These are phyloP conservation scores for Monodelphis domestica DNA, from an alignment of 2,797 vertebrate genomes.

Conservation along the genomic window DNA sequence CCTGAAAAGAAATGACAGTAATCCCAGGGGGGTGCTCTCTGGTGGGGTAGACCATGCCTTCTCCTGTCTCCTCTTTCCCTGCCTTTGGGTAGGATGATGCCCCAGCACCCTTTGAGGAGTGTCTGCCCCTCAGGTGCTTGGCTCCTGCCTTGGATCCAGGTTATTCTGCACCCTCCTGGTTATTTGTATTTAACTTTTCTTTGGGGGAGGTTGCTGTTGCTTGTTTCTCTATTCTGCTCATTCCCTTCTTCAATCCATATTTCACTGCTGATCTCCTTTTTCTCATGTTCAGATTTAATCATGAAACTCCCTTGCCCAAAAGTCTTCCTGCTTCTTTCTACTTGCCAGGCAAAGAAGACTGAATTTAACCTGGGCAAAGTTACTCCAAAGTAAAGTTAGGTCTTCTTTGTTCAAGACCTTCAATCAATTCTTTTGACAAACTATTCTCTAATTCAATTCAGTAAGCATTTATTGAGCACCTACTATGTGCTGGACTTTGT, in stretches of 20 bases:
- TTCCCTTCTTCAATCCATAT: background rate
- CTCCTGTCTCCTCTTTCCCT: background rate
- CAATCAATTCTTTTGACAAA: background rate
- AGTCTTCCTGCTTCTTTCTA: background rate
- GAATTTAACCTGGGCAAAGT: too few species aligned
- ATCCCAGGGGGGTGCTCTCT: background rate
- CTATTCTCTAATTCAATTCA: background rate
- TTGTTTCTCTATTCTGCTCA: background rate
- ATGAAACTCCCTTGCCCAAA: background rate
- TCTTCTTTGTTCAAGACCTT: background rate
- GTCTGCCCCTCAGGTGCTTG: background rate
- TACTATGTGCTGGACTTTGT: background rate
- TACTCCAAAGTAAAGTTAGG: background rate
- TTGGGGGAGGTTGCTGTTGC: background rate
- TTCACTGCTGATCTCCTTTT: background rate
- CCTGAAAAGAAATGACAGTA: background rate
- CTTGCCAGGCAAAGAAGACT: too few species aligned
- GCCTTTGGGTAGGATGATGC: background rate
- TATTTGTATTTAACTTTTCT: background rate
- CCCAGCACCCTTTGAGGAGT: background rate
- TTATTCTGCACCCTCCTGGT: background rate
- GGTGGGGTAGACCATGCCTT: background rate
- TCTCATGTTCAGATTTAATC: background rate
- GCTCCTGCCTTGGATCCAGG: background rate
- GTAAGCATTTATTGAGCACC: background rate